These are phyloP conservation scores for Caloenas nicobarica DNA, from an alignment of 2,113 vertebrate species.

Conservation along the genomic window DNA sequence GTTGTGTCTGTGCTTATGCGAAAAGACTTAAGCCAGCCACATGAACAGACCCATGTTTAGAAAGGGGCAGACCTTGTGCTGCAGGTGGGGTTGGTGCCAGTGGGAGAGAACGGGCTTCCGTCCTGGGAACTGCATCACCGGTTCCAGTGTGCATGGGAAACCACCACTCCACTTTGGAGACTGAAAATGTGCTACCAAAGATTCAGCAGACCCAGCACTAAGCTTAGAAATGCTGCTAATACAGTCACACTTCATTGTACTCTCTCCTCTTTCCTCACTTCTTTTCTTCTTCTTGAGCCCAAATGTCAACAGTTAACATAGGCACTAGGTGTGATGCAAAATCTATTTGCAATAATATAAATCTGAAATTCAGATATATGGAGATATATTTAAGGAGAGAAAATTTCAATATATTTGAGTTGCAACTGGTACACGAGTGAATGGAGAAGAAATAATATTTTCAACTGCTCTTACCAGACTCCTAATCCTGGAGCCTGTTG, in stretches of 20 bases:
- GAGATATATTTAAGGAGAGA: not conserved
- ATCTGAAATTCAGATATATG: not conserved
- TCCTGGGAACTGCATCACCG: not conserved
- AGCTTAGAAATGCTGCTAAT: not conserved
- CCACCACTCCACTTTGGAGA: not conserved
- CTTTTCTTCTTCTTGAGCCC: not conserved
- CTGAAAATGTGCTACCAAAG: not conserved
- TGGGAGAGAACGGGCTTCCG: not conserved
- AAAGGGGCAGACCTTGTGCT: not conserved
- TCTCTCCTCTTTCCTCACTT: not conserved
- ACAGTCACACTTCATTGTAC: not conserved
- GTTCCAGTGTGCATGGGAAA: not conserved
- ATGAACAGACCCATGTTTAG: accelerated
- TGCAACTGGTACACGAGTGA: not conserved
- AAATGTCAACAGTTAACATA: not conserved
- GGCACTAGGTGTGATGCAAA: not conserved
- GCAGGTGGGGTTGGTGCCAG: not conserved
- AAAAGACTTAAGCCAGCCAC: not conserved
- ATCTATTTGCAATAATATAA: not conserved
- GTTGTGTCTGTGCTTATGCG: not conserved
- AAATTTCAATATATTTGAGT: not conserved
- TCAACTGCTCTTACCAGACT: not conserved
- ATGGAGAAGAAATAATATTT: not conserved
- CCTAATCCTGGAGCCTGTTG: not conserved
- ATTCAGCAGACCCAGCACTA: not conserved